These are phyloP conservation scores for Rhinogobius similis DNA, from an alignment of 2,113 vertebrate species.

Conservation along the genomic window DNA sequence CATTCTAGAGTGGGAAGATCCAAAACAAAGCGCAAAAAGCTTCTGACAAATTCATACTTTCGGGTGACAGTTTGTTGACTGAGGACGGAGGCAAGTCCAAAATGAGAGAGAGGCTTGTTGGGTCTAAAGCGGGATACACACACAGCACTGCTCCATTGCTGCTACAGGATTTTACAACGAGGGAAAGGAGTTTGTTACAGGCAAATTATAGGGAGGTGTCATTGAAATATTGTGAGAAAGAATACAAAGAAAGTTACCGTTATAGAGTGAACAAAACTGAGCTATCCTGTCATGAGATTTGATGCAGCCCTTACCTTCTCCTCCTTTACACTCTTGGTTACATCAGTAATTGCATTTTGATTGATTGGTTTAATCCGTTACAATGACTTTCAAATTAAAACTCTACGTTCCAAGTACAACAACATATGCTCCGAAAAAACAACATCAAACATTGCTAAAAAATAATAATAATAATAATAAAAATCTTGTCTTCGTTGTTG, in stretches of 20 bases:
- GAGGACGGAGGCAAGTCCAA: conserved; percentile 59
- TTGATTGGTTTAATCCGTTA: no score
- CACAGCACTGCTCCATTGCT: conserved; percentile 29
- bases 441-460: no score
- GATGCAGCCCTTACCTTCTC: not conserved
- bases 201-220: conserved; percentile 38
- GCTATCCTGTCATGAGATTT: not conserved
- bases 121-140: conserved; percentile 50
- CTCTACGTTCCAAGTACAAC: no score
- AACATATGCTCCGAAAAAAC: no score
- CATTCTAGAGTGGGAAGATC: conserved; percentile 70
- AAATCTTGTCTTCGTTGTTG: not conserved
- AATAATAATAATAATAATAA: not conserved
- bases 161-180: conserved; percentile 44
- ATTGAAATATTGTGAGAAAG: conserved; percentile 38
- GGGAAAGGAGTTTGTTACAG: conserved; percentile 42
- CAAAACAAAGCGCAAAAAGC: conserved; percentile 71
- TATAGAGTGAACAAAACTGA: conserved; percentile 13
- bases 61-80: conserved; percentile 68
- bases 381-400: no score
- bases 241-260: conserved; percentile 18
- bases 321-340: not conserved
- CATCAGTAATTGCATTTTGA: not conserved
- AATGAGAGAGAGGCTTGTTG: conserved; percentile 46
- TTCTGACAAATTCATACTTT: conserved; percentile 71